Conservation (phyloP, 2,797 vertebrate species). For the Cephalopachus bancanus region DNA sequence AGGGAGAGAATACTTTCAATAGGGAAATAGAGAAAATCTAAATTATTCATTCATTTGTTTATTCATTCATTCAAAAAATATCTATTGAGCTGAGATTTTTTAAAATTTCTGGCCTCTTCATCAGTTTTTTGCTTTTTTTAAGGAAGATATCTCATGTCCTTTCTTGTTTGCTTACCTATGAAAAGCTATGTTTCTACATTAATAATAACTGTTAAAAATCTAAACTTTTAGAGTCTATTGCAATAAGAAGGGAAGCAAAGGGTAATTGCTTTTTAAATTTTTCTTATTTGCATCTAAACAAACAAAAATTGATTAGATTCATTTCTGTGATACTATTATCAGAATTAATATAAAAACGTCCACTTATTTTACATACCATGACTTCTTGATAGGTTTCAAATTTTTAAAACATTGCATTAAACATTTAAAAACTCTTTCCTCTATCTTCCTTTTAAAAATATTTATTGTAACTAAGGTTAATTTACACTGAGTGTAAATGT, state of each 20-base stretch:
- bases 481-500: background rate
- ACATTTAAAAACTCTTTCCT: background rate
- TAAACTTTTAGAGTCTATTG: background rate
- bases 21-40: background rate
- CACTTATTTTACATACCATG: background rate
- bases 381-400: background rate
- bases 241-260: background rate
- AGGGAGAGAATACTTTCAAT: background rate
- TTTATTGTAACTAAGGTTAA: background rate
- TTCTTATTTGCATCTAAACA: background rate
- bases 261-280: background rate
- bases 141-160: background rate
- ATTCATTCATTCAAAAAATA: background rate
- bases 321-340: background rate
- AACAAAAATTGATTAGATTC: background rate
- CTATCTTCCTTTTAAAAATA: background rate
- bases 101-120: background rate
- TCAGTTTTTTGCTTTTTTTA: background rate
- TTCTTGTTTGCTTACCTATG: background rate
- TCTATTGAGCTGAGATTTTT: background rate
- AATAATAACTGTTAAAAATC: background rate
- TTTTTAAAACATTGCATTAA: background rate
- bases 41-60: background rate
- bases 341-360: background rate
- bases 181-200: background rate